Evolutionary conservation across 2,113 vertebrate genomes (phyloP), one percentile per base, ranked within the genome.

Genomic region (Menidia beryllina): DNA sequence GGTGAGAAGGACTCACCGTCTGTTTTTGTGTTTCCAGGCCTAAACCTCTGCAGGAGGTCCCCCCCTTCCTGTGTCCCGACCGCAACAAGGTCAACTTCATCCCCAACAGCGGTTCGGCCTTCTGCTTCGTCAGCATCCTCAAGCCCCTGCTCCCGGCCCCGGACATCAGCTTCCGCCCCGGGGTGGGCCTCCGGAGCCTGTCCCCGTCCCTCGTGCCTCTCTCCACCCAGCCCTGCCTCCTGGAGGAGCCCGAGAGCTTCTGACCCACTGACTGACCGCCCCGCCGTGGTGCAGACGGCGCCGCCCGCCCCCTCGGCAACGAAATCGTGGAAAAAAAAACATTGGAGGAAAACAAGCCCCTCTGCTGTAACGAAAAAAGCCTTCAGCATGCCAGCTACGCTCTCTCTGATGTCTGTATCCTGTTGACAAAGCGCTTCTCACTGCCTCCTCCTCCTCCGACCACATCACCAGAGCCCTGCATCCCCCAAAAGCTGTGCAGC

Each of bases 21-120:
- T 34, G 26, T 10, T 15, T 34, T 7, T 19, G 2, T 60, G 38
- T 68, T 90, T 76, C 45, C 91, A 99, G 98, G 91, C 95, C 96
- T 91, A 97, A 96, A 84, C 93, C 95, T 15, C 93, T 97, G 70
- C 96, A 98, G 36, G 96, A 97, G 91, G 95, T 98, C 86, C 98
- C 98, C 34, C 94, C 94, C 47, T 98, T 98, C 93, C 95, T 98
- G 79, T 97, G 97, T 83, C 98, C 98, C n/a, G 98, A 99, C 94
- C 96, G 97, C 90, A 99, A 99, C 94, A 99, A 99, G 93, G 98
- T 99, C 86, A 99, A 99, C 95, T 99, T 99, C 93, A 98, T 99
- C 91, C 97, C 98, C 50, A 99, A 99, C 93, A 99, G 97, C 48
- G 97, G 97, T 81, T 99, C 98, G 41, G 98, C 98, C 69, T 99